Percentiles rank a stretch among this genome's conserved stretches.
phyloP scores from a whole-genome alignment of 2,113 vertebrate species.

The Varanus komodoensis region DNA sequence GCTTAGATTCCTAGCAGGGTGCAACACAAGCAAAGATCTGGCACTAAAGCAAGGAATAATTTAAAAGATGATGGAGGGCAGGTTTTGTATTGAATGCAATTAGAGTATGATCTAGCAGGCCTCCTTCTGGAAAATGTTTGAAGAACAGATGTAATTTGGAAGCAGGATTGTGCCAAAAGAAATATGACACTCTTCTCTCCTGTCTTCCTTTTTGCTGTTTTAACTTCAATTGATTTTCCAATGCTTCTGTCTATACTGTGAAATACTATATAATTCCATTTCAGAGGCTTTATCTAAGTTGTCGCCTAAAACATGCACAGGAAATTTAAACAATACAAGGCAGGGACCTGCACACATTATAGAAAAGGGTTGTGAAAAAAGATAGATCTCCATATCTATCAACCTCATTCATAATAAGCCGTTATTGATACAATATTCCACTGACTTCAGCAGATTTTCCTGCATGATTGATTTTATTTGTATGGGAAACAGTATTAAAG shows the following conservation, averaged over 20 bases:
- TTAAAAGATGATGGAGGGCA: not conserved
- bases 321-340: slow-evolving; percentile 23
- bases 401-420: not conserved
- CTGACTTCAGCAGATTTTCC: slow-evolving; percentile 30
- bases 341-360: rapidly evolving
- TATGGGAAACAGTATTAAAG: not conserved
- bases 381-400: not conserved
- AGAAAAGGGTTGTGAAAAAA: slow-evolving; percentile 1
- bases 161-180: slow-evolving; percentile 41
- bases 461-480: slow-evolving; percentile 16
- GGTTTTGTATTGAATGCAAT: slow-evolving; percentile 36
- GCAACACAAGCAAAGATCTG: not conserved
- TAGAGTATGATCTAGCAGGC: slow-evolving; percentile 18
- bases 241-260: slow-evolving; percentile 24
- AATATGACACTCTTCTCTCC: not conserved
- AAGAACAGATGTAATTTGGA: slow-evolving; percentile 45
- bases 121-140: slow-evolving; percentile 41
- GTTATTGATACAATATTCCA: slow-evolving; percentile 18
- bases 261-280: slow-evolving; percentile 1
- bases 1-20: not conserved
- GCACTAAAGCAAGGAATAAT: slow-evolving; percentile 6
- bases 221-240: slow-evolving; percentile 27
- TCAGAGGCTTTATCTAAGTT: not conserved
- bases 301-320: slow-evolving; percentile 5
- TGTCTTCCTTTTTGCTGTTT: slow-evolving; percentile 29